Evolutionary conservation across 1,140 invertebrate genomes (phyloP).

Genomic region (Bombus consobrinus): DNA sequence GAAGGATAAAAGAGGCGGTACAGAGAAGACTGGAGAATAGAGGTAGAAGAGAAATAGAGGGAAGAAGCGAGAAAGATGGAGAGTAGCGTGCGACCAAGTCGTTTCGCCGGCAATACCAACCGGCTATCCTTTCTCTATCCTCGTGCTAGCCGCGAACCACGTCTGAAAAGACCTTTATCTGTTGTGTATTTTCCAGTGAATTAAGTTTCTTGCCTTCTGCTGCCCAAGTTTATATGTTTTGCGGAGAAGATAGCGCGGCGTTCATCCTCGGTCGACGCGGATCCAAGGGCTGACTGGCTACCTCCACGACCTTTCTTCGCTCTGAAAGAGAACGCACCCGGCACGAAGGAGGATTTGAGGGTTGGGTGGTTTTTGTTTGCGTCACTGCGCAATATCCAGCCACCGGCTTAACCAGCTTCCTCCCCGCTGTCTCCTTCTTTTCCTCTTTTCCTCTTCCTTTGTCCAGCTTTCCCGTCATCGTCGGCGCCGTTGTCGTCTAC

Average conservation of each 20-base stretch:
- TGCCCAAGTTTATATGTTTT: conserved; percentile 72
- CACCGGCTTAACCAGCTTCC: conserved; percentile 57
- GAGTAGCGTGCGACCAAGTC: neutral
- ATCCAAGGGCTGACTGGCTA: conserved; percentile 29
- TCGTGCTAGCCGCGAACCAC: neutral
- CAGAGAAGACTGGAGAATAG: neutral
- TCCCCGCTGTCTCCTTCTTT: neutral
- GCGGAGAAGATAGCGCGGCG: conserved; percentile 66
- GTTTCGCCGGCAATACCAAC: conserved; percentile 4
- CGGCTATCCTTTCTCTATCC: conserved; percentile 10
- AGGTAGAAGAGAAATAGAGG: neutral
- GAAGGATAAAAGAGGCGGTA: neutral
- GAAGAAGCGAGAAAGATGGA: neutral
- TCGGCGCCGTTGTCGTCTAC: neutral
- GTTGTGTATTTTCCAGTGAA: conserved; percentile 74
- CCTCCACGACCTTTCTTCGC: conserved; percentile 51
- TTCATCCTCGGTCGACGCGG: conserved; percentile 56
- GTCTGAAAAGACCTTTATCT: conserved; percentile 70
- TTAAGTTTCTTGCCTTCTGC: conserved; percentile 74
- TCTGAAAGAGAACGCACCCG: neutral
- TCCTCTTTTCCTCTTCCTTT: conserved; percentile 13
- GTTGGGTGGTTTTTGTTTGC: conserved; percentile 72
- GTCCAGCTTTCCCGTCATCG: conserved; percentile 23
- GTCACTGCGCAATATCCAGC: conserved; percentile 69
- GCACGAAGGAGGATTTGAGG: conserved; percentile 11